Evolutionary conservation across 1,140 invertebrate genomes (phyloP).

Genomic region (Pectinophora gossypiella): DNA sequence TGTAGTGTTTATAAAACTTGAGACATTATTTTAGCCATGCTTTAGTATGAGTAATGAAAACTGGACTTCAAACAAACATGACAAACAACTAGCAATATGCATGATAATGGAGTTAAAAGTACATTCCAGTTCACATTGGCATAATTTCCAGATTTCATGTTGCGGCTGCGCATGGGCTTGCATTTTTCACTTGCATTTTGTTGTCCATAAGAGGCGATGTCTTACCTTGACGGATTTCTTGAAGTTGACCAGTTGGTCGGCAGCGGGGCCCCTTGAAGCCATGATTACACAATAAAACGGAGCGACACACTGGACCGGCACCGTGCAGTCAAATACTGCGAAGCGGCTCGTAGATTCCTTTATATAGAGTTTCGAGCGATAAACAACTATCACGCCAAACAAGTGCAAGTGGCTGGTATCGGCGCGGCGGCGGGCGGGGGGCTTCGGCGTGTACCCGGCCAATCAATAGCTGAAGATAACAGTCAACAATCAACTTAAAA

Average conservation of each 20-base stretch:
- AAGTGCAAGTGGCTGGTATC: constrained; percentile 17
- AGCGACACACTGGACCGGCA: constrained; percentile 54
- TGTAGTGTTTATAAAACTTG: no score
- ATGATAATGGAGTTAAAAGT: not conserved
- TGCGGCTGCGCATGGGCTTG: no score
- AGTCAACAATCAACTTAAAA: not conserved
- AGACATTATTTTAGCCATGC: no score
- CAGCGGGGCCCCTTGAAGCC: constrained; percentile 78
- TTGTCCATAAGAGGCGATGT: no score
- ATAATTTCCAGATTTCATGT: not conserved
- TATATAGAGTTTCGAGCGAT: constrained; percentile 55
- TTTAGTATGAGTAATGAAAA: no score
- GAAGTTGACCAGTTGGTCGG: constrained; percentile 82
- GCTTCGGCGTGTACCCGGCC: not conserved
- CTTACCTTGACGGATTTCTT: constrained; percentile 79
- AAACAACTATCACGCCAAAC: constrained; percentile 49
- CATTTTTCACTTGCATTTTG: no score
- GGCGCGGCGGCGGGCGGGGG: not conserved
- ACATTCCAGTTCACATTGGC: not conserved
- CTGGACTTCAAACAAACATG: no score
- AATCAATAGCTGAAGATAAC: not conserved
- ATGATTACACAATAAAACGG: constrained; percentile 45
- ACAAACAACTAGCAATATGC: no score
- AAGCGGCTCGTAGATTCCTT: constrained; percentile 19
- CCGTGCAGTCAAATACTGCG: constrained; percentile 42